These are phyloP conservation scores for Catharus bicknelli DNA, from an alignment of 2,113 vertebrate genomes.

Conservation along the genomic window DNA sequence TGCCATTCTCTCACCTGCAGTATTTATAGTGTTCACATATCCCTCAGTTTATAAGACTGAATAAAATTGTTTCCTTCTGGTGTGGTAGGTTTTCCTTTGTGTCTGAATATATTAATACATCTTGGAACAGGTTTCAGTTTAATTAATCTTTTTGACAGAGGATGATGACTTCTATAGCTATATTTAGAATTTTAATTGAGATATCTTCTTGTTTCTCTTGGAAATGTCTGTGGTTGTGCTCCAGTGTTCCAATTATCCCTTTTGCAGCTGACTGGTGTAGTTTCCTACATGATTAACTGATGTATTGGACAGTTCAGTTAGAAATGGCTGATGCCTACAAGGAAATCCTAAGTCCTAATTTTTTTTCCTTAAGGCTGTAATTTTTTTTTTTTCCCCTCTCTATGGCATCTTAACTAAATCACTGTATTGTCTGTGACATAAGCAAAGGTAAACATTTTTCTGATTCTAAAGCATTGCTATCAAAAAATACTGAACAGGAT, in stretches of 20 bases:
- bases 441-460: background rate
- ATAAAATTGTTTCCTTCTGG: background rate
- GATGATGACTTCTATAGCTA: background rate
- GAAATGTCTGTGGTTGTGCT: background rate
- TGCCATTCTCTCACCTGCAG: background rate
- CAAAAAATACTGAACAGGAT: background rate
- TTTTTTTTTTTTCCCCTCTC: background rate
- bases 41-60: background rate
- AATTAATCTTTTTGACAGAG: background rate
- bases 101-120: background rate
- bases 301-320: background rate
- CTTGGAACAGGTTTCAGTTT: background rate
- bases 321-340: background rate
- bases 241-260: background rate
- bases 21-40: background rate
- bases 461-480: background rate
- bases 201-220: constrained; percentile 23
- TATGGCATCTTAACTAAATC: background rate
- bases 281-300: background rate
- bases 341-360: background rate
- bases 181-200: constrained; percentile 6
- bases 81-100: background rate
- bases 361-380: background rate
- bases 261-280: background rate
- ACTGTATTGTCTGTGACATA: background rate